phyloP scores from a whole-genome alignment of 92 coral and sea anemone genomes.

The Chrysogorgia sp. region DNA sequence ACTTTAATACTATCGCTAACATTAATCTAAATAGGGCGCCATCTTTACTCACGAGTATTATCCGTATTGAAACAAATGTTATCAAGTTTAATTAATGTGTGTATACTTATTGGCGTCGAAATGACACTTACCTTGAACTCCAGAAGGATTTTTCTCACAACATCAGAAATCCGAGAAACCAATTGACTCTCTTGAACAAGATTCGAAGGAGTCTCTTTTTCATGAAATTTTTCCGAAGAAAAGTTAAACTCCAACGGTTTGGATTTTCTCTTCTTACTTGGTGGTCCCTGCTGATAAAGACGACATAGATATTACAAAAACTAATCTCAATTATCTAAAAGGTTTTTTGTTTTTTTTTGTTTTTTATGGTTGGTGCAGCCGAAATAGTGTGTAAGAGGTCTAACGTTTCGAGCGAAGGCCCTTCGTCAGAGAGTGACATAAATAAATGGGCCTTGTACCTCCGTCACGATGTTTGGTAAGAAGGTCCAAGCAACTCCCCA shows the following conservation, averaged over 20 bases:
- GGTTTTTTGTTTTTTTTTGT: background rate
- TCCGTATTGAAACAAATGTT: too few relatives aligned
- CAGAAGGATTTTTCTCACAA: conserved; percentile 34
- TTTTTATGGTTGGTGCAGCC: background rate
- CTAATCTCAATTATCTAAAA: background rate
- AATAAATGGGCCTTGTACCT: conserved; percentile 31
- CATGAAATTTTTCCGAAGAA: conserved; percentile 52
- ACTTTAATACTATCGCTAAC: too few relatives aligned
- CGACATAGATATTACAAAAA: background rate
- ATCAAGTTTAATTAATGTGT: background rate
- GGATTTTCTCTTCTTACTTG: conserved; percentile 73
- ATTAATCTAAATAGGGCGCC: too few relatives aligned
- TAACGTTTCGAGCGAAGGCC: too few relatives aligned
- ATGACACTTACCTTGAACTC: conserved; percentile 66
- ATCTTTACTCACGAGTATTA: too few relatives aligned
- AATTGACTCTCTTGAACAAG: conserved; percentile 30
- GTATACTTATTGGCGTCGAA: background rate
- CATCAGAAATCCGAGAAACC: conserved; percentile 36
- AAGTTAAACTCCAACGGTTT: conserved; percentile 74
- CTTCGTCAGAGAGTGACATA: too few relatives aligned
- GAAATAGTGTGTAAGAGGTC: too few relatives aligned
- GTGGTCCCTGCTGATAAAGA: conserved; percentile 52
- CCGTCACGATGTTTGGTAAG: conserved; percentile 60
- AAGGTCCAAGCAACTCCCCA: conserved; percentile 99
- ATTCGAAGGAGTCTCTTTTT: background rate